Percentiles rank a stretch among this genome's conserved stretches.
phyloP scores from a whole-genome alignment of 1,140 invertebrate genomes.

The Drosophila lini region DNA sequence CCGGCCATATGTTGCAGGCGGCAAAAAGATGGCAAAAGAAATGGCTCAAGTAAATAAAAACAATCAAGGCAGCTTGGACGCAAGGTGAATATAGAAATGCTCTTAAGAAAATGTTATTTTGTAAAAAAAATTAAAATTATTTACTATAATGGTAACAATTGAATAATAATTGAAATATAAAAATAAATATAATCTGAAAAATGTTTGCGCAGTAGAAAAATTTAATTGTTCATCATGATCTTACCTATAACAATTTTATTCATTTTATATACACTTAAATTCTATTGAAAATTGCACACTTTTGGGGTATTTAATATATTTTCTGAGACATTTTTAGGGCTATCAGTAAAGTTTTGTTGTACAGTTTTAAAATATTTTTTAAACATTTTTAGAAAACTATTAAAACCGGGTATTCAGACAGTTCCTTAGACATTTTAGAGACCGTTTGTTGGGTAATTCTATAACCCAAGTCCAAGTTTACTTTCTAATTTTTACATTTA shows the following conservation, averaged over 20 bases:
- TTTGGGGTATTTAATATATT: neutral
- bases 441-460: neutral
- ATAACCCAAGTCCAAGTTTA: neutral
- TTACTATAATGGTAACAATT: neutral
- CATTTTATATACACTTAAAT: neutral
- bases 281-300: neutral
- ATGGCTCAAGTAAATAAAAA: slow-evolving; percentile 76
- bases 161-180: neutral
- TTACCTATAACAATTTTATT: neutral
- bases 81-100: neutral
- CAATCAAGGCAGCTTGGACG: slow-evolving; percentile 3
- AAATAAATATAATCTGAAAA: neutral
- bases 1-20: slow-evolving; percentile 65
- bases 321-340: neutral
- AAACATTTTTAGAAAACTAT: neutral
- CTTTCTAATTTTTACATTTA: neutral
- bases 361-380: neutral
- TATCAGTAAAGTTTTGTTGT: too few relatives aligned
- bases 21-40: slow-evolving; percentile 51
- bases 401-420: neutral
- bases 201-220: neutral
- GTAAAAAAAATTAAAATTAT: neutral
- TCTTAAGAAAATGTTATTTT: neutral
- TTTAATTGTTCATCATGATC: neutral
- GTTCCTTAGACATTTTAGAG: too few relatives aligned